phyloP scores from a whole-genome alignment of 2,797 vertebrate genomes.

The Chromobotia macracanthus region DNA sequence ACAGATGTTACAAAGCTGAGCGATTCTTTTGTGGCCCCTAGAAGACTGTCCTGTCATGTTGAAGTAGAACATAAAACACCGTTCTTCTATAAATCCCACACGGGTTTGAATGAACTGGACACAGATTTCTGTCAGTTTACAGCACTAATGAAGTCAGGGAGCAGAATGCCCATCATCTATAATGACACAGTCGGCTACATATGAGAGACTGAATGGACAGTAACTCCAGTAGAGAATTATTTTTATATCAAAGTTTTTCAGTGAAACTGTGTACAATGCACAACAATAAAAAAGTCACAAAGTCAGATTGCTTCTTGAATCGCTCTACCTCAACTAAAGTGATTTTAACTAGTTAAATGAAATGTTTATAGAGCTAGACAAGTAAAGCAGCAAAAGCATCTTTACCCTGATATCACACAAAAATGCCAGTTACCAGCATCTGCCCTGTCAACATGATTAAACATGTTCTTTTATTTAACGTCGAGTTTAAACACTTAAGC shows the following conservation, averaged over 20 bases:
- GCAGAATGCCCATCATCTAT: conserved; percentile 94
- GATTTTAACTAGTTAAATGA: background rate
- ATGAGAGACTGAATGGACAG: conserved; percentile 19
- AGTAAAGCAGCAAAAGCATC: no score
- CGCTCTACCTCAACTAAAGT: background rate
- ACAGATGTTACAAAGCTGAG: conserved; percentile 59
- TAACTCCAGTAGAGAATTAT: conserved; percentile 13
- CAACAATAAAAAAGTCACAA: background rate
- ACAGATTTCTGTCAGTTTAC: conserved; percentile 85
- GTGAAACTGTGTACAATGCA: conserved; percentile 29
- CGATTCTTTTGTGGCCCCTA: conserved; percentile 63
- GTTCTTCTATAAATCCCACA: conserved; percentile 90
- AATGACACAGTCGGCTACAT: conserved; percentile 92
- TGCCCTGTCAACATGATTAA: no score
- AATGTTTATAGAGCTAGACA: no score
- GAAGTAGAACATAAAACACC: conserved; percentile 79
- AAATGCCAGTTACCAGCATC: no score
- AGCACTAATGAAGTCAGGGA: conserved; percentile 92
- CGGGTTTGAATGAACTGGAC: conserved; percentile 83
- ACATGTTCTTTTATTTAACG: no score
- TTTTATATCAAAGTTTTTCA: conserved; percentile 17
- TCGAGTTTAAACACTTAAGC: no score
- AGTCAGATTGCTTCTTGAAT: background rate
- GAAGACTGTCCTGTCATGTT: conserved; percentile 90
- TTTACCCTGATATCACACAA: no score